A percentile compares a stretch with the other conserved stretches of the same genome.
These are phyloP conservation scores for Thereuonema tuberculata DNA, from an alignment of 1,140 invertebrate genomes.

Conservation along the genomic window DNA sequence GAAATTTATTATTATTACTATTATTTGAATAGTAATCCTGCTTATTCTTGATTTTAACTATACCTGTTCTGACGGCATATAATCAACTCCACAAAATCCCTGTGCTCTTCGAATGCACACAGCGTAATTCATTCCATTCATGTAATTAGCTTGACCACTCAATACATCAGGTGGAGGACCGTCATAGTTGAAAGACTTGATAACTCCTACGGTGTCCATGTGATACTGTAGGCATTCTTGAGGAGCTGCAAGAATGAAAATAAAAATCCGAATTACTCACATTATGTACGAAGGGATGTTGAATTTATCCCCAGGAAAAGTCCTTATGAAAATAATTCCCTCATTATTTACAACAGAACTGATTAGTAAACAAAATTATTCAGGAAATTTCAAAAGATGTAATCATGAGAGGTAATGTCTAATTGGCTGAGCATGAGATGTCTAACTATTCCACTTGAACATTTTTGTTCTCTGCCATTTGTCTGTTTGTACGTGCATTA, in stretches of 20 bases:
- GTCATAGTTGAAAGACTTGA: conserved; percentile 32
- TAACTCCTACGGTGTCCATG: conserved; percentile 18
- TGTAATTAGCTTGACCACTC: conserved; percentile 8
- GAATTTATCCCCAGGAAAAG: neutral
- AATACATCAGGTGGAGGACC: neutral
- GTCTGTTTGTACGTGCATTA: too few relatives aligned
- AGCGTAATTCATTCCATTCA: conserved; percentile 41
- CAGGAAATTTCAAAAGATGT: too few relatives aligned
- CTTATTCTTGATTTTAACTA: too few relatives aligned
- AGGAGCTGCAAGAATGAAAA: conserved; percentile 22
- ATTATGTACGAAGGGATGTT: neutral
- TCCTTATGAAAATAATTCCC: neutral
- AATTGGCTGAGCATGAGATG: too few relatives aligned
- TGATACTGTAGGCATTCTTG: conserved; percentile 27
- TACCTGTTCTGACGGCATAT: neutral
- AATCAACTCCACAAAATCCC: conserved; percentile 24
- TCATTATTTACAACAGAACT: too few relatives aligned
- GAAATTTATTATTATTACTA: too few relatives aligned
- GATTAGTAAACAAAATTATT: too few relatives aligned
- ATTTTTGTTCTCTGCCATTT: too few relatives aligned
- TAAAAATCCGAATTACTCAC: too few relatives aligned
- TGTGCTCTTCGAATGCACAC: conserved; percentile 25
- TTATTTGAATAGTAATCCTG: too few relatives aligned
- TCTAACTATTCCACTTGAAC: too few relatives aligned
- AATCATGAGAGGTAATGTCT: too few relatives aligned